Evolutionary conservation across 2,797 vertebrate genomes (phyloP).

Genomic region (Schizopygopsis pylzovi): DNA sequence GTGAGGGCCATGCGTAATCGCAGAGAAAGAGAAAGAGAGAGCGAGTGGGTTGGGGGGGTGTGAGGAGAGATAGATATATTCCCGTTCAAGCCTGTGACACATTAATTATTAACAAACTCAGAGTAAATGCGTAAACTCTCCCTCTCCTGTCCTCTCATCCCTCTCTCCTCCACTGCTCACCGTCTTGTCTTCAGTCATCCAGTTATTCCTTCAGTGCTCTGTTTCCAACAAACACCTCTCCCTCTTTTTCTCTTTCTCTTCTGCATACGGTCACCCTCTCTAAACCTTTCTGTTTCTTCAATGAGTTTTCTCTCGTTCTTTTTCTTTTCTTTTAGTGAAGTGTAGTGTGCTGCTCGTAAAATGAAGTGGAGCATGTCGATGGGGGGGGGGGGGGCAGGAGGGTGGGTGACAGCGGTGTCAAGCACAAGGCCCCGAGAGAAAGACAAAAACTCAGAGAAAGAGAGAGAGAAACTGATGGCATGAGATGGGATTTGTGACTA

Average conservation of each 20-base stretch:
- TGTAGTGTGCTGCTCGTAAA: constrained; percentile 74
- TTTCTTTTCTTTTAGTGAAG: constrained; percentile 59
- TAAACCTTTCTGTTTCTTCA: constrained; percentile 41
- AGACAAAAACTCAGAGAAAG: constrained; percentile 58
- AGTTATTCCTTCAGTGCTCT: constrained; percentile 43
- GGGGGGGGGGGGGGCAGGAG: constrained; percentile 54
- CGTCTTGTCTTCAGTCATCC: constrained; percentile 54
- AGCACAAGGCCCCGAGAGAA: constrained; percentile 69
- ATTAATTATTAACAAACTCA: constrained; percentile 85
- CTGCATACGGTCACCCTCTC: constrained; percentile 54
- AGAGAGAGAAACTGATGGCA: constrained; percentile 48
- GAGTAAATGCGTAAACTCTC: constrained; percentile 83
- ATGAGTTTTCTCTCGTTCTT: constrained; percentile 54
- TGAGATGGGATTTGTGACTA: constrained; percentile 55
- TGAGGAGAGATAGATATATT: constrained; percentile 70
- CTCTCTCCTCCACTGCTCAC: constrained; percentile 65
- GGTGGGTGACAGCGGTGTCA: constrained; percentile 71
- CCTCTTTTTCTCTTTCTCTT: constrained; percentile 45
- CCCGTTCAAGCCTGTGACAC: constrained; percentile 81
- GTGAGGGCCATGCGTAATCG: constrained; percentile 49
- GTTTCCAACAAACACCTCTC: constrained; percentile 65
- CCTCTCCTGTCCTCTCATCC: constrained; percentile 62
- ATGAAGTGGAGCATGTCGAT: constrained; percentile 78
- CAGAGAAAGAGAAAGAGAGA: constrained; percentile 61
- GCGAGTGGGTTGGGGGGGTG: constrained; percentile 58